These are phyloP conservation scores for Ivindomyrus marchei DNA, from an alignment of 2,113 vertebrate species.

Conservation along the genomic window DNA sequence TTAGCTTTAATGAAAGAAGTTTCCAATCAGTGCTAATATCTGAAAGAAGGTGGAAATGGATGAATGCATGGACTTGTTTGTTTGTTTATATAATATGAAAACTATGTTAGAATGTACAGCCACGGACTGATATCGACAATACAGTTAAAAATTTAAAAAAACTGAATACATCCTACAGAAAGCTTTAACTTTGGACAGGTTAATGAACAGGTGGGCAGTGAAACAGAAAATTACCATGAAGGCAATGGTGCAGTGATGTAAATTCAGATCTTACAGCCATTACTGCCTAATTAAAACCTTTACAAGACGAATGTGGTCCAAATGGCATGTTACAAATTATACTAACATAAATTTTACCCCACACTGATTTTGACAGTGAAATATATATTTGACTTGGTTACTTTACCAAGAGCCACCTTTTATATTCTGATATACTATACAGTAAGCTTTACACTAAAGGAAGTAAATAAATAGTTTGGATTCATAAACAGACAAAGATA, in stretches of 20 bases:
- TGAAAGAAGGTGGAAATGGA: background rate
- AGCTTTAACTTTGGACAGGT: background rate
- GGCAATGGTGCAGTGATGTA: background rate
- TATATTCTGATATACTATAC: background rate
- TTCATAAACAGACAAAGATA: background rate
- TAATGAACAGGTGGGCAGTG: background rate
- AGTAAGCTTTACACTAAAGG: background rate
- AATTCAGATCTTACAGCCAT: background rate
- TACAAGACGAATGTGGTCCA: background rate
- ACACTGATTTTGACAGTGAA: background rate
- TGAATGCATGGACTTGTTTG: background rate
- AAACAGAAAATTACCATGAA: background rate
- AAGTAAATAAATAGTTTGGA: background rate
- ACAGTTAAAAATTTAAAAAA: background rate
- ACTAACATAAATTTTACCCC: background rate
- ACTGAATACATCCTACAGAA: background rate
- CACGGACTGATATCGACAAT: background rate
- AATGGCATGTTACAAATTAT: background rate
- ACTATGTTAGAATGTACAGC: background rate
- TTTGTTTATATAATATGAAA: background rate
- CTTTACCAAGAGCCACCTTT: background rate
- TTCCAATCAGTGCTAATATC: too few species aligned
- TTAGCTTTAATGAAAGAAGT: background rate
- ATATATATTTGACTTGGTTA: background rate
- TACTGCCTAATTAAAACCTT: background rate